Conservation (phyloP, 2,888 invertebrate species). For the Melikaiella ostensackeni region DNA sequence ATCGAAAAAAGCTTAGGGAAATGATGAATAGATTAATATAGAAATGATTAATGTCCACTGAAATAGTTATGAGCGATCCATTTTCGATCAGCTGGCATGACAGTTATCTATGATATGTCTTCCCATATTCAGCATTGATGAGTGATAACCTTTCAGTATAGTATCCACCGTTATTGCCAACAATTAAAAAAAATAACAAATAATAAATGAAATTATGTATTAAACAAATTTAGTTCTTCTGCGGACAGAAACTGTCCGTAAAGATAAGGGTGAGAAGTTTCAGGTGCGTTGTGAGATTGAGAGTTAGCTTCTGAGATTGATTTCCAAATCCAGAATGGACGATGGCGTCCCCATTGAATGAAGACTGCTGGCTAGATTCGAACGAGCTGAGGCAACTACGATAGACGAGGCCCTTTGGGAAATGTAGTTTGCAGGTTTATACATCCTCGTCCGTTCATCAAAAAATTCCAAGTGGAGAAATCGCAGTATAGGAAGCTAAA, state of each 20-base stretch:
- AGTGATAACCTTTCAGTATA: not conserved
- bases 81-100: not conserved
- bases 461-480: not conserved
- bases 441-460: conserved; percentile 13
- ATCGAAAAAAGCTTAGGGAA: not conserved
- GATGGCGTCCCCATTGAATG: conserved; percentile 37
- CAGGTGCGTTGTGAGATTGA: conserved; percentile 36
- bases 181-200: no score
- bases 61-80: not conserved
- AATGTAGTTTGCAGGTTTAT: conserved; percentile 26
- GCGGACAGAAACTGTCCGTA: not conserved
- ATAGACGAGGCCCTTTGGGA: conserved; percentile 29
- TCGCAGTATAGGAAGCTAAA: not conserved
- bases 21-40: not conserved
- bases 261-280: conserved; percentile 18
- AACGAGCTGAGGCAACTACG: conserved; percentile 34
- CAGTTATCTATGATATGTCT: conserved; percentile 1
- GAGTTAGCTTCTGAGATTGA: conserved; percentile 24
- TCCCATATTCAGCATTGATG: not conserved
- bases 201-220: not conserved
- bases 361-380: conserved; percentile 8
- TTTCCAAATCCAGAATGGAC: conserved; percentile 28
- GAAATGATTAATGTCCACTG: not conserved
- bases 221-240: not conserved
- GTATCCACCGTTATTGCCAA: no score